Evolutionary conservation across 2,888 invertebrate species (phyloP), one percentile per base, ranked within the genome.

Genomic region (Pyrrhia umbra): DNA sequence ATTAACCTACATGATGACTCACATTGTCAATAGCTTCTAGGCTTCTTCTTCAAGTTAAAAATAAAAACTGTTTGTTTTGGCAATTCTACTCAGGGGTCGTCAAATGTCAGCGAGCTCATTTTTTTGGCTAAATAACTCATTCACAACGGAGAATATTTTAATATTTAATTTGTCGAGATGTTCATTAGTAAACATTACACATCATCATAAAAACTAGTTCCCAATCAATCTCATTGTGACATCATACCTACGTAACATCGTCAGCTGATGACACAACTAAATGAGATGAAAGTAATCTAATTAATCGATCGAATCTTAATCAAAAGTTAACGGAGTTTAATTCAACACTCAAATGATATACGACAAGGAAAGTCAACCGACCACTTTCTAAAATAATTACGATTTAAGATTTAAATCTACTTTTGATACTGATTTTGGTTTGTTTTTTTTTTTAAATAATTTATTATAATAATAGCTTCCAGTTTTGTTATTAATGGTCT

Each of bases 221-320:
- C 0, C 4, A 21, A 54, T 45, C 5, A 42, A 68, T 27, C 16
- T 25, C 18, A 45, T 21, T 16, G 27, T 27, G 21, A 18, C 8
- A 49, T 3, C 16, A 25, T 9, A 2, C 6, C 15, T n/a, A 47
- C 55, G 42, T 56, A 62, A 76, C 43, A 43, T 58, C 30, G 55
- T 42, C 30, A 55, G 39, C 27, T 13, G 45, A 55, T 72, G 66
- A 76, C 71, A 71, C 72, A 65, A 76, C 49, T 27, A 23, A 50
- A 40, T 30, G 46, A 70, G 67, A 80, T 40, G 80, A 78, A 78
- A 80, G 80, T 64, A 59, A 78, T 68, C 59, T 70, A 75, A 77
- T 70, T 43, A 70, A 63, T 23, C 45, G 13, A 77, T 46, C 50
- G 66, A 46, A 45, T 60, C 47, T 64, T 57, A 68, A 77, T 74